Evolutionary conservation across 2,113 vertebrate genomes (phyloP), one percentile per base, ranked within the genome.

Genomic region (Chaenocephalus aceratus): DNA sequence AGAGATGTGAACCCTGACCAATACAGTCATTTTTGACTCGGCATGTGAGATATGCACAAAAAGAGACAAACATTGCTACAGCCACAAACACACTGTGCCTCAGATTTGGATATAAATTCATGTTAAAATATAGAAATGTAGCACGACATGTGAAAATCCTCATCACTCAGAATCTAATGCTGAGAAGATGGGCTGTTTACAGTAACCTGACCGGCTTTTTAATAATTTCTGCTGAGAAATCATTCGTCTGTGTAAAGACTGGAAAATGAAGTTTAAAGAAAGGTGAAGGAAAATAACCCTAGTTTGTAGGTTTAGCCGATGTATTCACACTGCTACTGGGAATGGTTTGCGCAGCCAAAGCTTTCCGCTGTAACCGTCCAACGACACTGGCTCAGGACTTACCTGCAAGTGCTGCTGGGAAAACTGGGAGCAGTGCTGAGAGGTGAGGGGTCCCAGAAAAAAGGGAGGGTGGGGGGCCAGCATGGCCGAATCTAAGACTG

Each of bases 391-490:
- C 23, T 46, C 36, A 30, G 14, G 14, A 3, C 70, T 0, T 88
- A 96, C 96, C 95, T 94, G 93, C 23, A 94, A 84, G 62, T 93
- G 94, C 75, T 92, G 94, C 80, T 95, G 95, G 69, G 90, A 73
- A 67, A 92, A 89, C 79, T 89, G 92, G 30, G 89, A 91, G 94
- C 86, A 97, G 86, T 87, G 95, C 94, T 82, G 96, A 75, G 84
- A 34, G 16, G 75, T 79, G 54, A 90, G 87, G 18, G 73, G 63
- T 80, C 90, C 94, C 16, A 97, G 87, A 88, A 96, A 95, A 79
- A 96, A 93, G 69, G 95, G 95, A 77, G 94, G 95, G 67, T 91
- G 78, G 85, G 96, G 93, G 69, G 95, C 92, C 91, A 97, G 93
- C 92, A 97, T 91, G 0, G 95, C 66, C 15, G 95, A 91, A 89